Evolutionary conservation across 2,113 vertebrate genomes (phyloP), one percentile per base, ranked within the genome.

Genomic region (Sorex araneus): DNA sequence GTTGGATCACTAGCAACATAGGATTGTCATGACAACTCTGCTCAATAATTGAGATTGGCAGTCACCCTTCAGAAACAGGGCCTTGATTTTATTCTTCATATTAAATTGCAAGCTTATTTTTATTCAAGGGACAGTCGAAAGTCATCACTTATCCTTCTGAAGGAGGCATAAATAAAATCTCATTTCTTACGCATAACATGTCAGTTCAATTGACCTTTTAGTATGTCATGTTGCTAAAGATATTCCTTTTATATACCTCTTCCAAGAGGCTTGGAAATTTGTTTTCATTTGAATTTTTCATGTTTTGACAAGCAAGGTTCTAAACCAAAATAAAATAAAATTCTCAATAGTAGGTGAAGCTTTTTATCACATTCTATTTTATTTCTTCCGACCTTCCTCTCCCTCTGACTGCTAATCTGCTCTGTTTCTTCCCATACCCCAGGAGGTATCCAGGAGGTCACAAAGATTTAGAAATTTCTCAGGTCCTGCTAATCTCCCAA

Each of bases 181-280:
- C 16, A 91, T 19, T 82, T 50, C 94, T 67, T 32, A 83, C 16
- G 8, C 30, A 66, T 28, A 73, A 13, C 12, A 34, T 91, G 30
- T 82, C 73, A 84, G 15, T 78, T 89, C 27, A 84, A 28, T 36
- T 84, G 70, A 54, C 19, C 27, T 76, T 93, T 89, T 69, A 67
- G 13, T 54, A 47, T 75, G 32, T n/a, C 28, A 23, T 60, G 83
- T 91, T 64, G 11, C 81, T 36, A 88, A 95, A 94, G 75, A 73
- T 89, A 13, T 91, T 84, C 34, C 8, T 82, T 50, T 75, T 91
- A 90, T 15, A 93, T 88, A 96, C 67, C 95, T 96, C 64, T 79
- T 97, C 12, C 91, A 66, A 74, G 88, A n/a, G 95, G 70, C 91
- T 94, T 89, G 34, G 63, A 97, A 94, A 97, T 91, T 67, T 97